Evolutionary conservation across 2,113 vertebrate species (phyloP).

Genomic region (Pelecanoides urinatrix): DNA sequence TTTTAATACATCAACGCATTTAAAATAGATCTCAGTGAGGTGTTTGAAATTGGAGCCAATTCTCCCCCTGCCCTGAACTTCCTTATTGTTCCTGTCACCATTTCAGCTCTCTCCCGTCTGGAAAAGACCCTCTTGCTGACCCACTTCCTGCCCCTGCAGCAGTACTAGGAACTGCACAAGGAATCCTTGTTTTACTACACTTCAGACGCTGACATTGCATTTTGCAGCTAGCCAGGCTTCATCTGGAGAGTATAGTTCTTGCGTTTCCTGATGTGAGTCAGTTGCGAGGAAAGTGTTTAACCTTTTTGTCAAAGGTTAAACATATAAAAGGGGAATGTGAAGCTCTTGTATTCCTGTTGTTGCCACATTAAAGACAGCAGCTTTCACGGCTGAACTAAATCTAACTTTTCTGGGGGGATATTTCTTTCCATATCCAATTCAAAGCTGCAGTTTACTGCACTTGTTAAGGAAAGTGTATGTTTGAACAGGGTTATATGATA

Average conservation of each 20-base stretch:
- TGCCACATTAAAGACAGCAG: conserved; percentile 21
- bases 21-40: conserved; percentile 9
- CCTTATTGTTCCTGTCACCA: background rate
- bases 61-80: background rate
- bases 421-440: background rate
- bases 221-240: conserved; percentile 38
- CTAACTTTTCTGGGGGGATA: background rate
- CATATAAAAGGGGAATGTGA: conserved; percentile 57
- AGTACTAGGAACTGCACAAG: background rate
- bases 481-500: background rate
- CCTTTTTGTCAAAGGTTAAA: conserved; percentile 70
- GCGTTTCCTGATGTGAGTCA: conserved; percentile 63
- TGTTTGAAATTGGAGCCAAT: conserved; percentile 12
- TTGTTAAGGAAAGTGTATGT: background rate
- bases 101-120: background rate
- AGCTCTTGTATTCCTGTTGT: conserved; percentile 53
- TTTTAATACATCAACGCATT: background rate
- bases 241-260: conserved; percentile 35
- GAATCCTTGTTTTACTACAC: conserved; percentile 28
- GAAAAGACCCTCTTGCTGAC: conserved; percentile 3
- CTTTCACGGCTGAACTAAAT: background rate
- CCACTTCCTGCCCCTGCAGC: conserved; percentile 24
- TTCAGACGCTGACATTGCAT: background rate
- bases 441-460: background rate
- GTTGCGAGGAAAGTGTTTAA: conserved; percentile 58